Percentiles rank a stretch among this genome's conserved stretches.
These are phyloP conservation scores for Crocodylus rhombifer DNA, from an alignment of 2,797 vertebrate species.

Conservation along the genomic window DNA sequence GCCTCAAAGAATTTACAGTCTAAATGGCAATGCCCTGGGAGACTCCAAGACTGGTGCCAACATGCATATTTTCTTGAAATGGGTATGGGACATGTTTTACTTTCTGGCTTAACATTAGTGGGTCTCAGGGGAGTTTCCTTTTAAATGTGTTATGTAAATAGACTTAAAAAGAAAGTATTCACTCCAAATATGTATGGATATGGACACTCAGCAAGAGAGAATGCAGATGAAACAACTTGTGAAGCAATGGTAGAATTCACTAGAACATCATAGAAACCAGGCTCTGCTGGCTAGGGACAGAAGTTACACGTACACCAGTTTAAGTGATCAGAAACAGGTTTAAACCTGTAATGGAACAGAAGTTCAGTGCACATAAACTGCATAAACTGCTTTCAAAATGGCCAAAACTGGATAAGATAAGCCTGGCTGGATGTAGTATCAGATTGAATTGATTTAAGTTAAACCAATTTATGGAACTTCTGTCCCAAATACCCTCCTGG, in stretches of 20 bases:
- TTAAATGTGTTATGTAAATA: background rate
- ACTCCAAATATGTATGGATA: background rate
- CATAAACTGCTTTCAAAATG: too few species aligned
- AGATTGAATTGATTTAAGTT: too few species aligned
- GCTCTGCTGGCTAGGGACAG: too few species aligned
- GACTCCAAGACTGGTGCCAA: background rate
- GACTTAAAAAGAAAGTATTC: background rate
- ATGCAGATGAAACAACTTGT: background rate
- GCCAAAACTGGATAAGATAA: too few species aligned
- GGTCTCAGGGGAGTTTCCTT: background rate
- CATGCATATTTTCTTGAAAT: background rate
- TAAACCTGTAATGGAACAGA: too few species aligned
- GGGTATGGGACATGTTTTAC: background rate
- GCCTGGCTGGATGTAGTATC: too few species aligned
- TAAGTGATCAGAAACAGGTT: too few species aligned
- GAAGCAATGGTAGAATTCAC: background rate
- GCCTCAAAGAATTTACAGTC: background rate
- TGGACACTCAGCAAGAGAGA: background rate
- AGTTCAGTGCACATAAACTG: too few species aligned
- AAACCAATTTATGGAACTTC: too few species aligned
- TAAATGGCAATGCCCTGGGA: background rate
- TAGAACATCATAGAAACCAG: background rate
- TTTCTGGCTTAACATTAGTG: background rate
- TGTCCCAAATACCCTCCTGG: too few species aligned
- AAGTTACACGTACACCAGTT: too few species aligned